A percentile compares a stretch with the other conserved stretches of the same genome.
Evolutionary conservation across 2,113 vertebrate genomes (phyloP).

Genomic region (Poeciliopsis retropinna): DNA sequence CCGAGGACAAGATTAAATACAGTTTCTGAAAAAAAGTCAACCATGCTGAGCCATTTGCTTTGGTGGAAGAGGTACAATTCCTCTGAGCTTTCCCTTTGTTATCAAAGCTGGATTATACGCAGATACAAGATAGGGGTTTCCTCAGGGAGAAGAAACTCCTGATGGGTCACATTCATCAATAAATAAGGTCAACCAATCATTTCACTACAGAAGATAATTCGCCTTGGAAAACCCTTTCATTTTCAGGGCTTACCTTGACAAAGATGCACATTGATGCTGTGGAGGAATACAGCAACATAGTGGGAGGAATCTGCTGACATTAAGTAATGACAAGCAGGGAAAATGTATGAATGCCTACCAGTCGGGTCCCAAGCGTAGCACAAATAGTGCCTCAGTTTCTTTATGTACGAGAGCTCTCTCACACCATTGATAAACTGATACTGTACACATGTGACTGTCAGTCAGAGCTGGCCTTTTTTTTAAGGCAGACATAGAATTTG

Average conservation of each 20-base stretch:
- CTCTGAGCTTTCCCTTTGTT: conserved; percentile 47
- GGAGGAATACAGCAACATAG: conserved; percentile 37
- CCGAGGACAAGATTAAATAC: conserved; percentile 32
- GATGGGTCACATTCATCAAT: conserved; percentile 55
- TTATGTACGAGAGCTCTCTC: background rate
- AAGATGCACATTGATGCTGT: conserved; percentile 7
- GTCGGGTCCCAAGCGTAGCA: background rate
- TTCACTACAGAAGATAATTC: conserved; percentile 32
- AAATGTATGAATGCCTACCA: background rate
- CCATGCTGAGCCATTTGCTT: conserved; percentile 38
- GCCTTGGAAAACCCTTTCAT: conserved; percentile 45
- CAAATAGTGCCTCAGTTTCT: background rate
- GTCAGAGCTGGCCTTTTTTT: background rate
- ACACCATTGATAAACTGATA: background rate
- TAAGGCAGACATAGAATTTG: conserved; percentile 5
- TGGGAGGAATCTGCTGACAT: conserved; percentile 44
- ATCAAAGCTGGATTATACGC: conserved; percentile 38
- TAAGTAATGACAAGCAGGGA: background rate
- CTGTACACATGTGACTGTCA: background rate
- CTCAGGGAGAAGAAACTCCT: conserved; percentile 37
- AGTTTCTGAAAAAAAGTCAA: conserved; percentile 6
- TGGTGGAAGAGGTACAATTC: conserved; percentile 28
- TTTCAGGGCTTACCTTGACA: conserved; percentile 21
- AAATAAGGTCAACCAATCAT: conserved; percentile 65
- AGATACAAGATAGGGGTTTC: conserved; percentile 53